phyloP scores from a whole-genome alignment of 1,140 invertebrate species.

The Eupeodes corollae region DNA sequence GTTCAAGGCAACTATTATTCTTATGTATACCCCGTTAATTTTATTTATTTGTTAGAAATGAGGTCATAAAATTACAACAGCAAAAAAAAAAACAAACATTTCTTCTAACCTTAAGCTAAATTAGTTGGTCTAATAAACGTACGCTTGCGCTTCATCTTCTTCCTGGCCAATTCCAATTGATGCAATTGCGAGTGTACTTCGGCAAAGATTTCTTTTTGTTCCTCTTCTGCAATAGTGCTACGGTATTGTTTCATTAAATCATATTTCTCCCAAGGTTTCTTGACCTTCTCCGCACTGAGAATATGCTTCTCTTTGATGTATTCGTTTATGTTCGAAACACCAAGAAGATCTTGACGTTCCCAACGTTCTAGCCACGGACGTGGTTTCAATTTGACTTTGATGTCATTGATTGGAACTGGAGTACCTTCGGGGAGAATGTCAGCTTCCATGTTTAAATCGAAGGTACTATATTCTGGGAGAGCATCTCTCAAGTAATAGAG shows the following conservation, averaged over 20 bases:
- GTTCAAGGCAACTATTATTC: too few species aligned
- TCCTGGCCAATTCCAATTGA: slow-evolving; percentile 51
- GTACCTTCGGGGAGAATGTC: slow-evolving; percentile 64
- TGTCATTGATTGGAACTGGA: slow-evolving; percentile 74
- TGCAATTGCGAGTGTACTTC: slow-evolving; percentile 69
- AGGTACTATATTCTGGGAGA: slow-evolving; percentile 84
- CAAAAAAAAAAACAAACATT: not conserved
- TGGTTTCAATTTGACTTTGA: slow-evolving; percentile 77
- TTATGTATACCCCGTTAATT: not conserved
- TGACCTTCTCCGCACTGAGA: slow-evolving; percentile 43
- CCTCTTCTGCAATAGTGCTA: slow-evolving; percentile 72
- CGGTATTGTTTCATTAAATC: slow-evolving; percentile 91
- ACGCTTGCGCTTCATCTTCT: slow-evolving; percentile 55
- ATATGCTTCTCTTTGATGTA: slow-evolving; percentile 49
- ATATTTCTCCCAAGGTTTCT: slow-evolving; percentile 77
- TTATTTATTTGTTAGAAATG: not conserved
- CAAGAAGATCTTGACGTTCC: slow-evolving; percentile 70
- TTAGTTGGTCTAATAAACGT: slow-evolving; percentile 53
- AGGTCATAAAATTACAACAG: not conserved
- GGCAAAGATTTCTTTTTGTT: slow-evolving; percentile 72
- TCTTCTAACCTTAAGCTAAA: slow-evolving; percentile 29
- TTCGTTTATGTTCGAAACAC: slow-evolving; percentile 53
- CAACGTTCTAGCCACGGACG: slow-evolving; percentile 77
- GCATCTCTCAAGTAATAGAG: slow-evolving; percentile 88
- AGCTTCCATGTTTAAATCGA: slow-evolving; percentile 84